Percentiles rank a stretch among this genome's conserved stretches.
These are phyloP conservation scores for Macrocentrus cingulum DNA, from an alignment of 1,140 invertebrate species.

Conservation along the genomic window DNA sequence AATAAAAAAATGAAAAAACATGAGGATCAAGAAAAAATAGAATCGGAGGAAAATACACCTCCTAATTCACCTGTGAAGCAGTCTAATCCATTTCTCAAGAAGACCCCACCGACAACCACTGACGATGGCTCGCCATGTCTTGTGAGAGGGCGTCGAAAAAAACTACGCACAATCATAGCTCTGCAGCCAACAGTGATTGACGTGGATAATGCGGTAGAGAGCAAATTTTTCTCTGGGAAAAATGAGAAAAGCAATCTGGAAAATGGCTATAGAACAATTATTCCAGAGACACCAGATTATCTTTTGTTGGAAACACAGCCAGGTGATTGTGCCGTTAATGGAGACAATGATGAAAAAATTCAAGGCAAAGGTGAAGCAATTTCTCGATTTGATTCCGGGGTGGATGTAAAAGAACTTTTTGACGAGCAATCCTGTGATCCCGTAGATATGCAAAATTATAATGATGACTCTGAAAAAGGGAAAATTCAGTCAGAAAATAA, in stretches of 20 bases:
- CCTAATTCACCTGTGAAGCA: conserved; percentile 26
- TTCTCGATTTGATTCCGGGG: conserved; percentile 17
- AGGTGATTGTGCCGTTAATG: neutral
- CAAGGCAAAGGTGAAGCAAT: neutral
- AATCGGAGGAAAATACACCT: no score
- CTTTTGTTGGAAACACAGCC: conserved; percentile 1
- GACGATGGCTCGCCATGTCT: conserved; percentile 34
- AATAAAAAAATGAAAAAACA: conserved; percentile 23
- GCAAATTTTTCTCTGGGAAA: conserved; percentile 45
- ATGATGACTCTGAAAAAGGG: neutral
- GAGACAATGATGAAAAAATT: neutral
- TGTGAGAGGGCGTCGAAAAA: conserved; percentile 27
- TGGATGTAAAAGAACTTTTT: conserved; percentile 17
- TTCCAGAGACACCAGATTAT: conserved; percentile 26
- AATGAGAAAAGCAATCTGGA: conserved; percentile 4
- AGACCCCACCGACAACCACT: conserved; percentile 6
- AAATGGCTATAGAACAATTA: conserved; percentile 17
- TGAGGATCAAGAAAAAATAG: conserved; percentile 13
- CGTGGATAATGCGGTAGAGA: conserved; percentile 30
- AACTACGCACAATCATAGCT: conserved; percentile 26
- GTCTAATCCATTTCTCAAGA: conserved; percentile 37
- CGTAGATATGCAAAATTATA: neutral
- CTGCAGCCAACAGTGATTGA: conserved; percentile 43
- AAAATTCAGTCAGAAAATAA: neutral
- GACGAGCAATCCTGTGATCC: neutral